Conservation (phyloP, 2,113 vertebrate genomes). For the Ammospiza caudacuta region DNA sequence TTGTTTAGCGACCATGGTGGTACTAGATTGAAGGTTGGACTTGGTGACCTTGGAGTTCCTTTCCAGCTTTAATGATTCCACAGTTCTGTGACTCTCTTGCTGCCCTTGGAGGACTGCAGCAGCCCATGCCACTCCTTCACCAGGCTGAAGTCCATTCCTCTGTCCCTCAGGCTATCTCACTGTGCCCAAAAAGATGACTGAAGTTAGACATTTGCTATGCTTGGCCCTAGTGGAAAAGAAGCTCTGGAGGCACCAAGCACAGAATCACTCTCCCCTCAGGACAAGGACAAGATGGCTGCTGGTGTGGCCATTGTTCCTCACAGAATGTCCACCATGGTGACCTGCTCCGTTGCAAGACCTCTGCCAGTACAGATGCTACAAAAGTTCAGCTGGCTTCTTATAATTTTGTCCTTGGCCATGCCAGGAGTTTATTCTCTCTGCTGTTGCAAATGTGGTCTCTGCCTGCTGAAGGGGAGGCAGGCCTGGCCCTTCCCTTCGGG, state of each 20-base stretch:
- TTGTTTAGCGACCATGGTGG: neutral
- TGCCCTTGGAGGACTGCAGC: neutral
- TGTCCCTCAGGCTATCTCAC: neutral
- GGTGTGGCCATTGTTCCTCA: fast-evolving
- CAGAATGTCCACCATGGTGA: neutral
- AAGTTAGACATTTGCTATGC: neutral
- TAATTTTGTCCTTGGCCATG: neutral
- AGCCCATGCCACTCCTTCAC: neutral
- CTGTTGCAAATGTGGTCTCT: neutral
- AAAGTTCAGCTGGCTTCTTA: neutral
- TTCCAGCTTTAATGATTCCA: neutral
- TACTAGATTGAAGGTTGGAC: neutral
- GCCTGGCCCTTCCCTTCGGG: neutral
- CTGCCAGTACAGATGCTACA: neutral
- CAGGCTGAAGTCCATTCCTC: neutral
- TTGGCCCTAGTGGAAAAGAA: neutral
- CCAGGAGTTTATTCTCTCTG: neutral
- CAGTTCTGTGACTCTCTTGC: neutral
- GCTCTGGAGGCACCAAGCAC: neutral
- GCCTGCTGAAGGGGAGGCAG: neutral
- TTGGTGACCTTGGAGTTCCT: neutral
- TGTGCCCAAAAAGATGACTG: neutral
- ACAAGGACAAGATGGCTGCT: neutral
- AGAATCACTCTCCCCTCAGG: neutral
- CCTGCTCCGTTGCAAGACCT: neutral